Conservation (phyloP, 2,888 invertebrate species). For the Syritta pipiens region DNA sequence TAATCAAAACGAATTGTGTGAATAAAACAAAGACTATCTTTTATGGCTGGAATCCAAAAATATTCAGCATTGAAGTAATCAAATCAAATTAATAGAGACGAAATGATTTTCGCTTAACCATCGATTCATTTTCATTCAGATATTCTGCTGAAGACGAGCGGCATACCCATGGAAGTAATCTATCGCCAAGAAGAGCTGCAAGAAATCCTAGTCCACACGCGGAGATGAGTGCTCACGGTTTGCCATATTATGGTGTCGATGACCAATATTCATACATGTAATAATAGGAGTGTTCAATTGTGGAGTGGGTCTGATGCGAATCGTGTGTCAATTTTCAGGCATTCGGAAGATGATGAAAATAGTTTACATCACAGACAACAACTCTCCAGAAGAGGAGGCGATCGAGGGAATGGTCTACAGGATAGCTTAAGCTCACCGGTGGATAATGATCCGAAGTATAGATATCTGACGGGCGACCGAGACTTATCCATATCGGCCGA, state of each 20-base stretch:
- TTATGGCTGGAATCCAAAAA: constrained; percentile 78
- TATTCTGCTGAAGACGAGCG: constrained; percentile 72
- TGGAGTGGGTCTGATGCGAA: no score
- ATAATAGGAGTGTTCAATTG: not conserved
- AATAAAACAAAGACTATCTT: constrained; percentile 1
- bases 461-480: constrained; percentile 76
- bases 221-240: constrained; percentile 23
- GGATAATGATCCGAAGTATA: constrained; percentile 71
- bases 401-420: constrained; percentile 68
- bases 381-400: constrained; percentile 16
- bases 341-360: constrained; percentile 52
- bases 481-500: constrained; percentile 77
- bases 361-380: constrained; percentile 58
- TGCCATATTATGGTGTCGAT: constrained; percentile 49
- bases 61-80: constrained; percentile 76
- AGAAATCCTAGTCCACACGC: constrained; percentile 14
- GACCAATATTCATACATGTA: constrained; percentile 59
- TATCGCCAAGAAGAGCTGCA: constrained; percentile 27
- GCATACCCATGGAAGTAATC: constrained; percentile 51
- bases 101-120: constrained; percentile 7
- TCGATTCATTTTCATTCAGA: constrained; percentile 31
- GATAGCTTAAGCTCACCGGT: constrained; percentile 72
- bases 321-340: constrained; percentile 8
- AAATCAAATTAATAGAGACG: not conserved
- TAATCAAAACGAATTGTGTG: not conserved